Percentiles rank a stretch among this genome's conserved stretches.
These are phyloP conservation scores for Sinella curviseta DNA, from an alignment of 1,140 invertebrate genomes.

Conservation along the genomic window DNA sequence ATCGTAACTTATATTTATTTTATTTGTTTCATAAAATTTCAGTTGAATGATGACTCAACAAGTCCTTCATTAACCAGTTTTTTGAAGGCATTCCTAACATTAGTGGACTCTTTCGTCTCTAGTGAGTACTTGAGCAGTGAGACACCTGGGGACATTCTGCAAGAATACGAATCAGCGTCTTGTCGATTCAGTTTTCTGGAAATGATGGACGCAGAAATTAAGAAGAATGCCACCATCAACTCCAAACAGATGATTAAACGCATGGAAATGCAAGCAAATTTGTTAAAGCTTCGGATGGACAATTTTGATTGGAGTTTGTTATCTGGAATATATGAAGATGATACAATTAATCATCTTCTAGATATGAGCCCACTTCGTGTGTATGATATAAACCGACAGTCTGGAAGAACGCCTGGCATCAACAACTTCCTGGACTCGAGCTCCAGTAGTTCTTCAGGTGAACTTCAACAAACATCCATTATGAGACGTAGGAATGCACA, in stretches of 20 bases:
- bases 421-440: conserved; percentile 12
- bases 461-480: background rate
- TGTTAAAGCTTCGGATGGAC: background rate
- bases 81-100: no score
- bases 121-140: no score
- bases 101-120: no score
- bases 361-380: conserved; percentile 7
- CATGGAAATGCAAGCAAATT: no score
- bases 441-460: background rate
- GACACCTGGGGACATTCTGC: background rate
- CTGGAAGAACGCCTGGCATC: conserved; percentile 25
- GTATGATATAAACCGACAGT: conserved; percentile 19
- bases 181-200: background rate
- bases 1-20: background rate
- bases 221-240: background rate
- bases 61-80: background rate
- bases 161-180: background rate
- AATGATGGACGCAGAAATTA: background rate
- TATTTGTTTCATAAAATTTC: background rate
- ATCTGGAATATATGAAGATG: background rate
- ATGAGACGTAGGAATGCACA: background rate
- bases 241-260: background rate
- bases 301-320: conserved; percentile 26
- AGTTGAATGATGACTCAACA: background rate
- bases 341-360: background rate